Evolutionary conservation across 2,888 invertebrate species (phyloP).

Genomic region (Drosophila quinaria): DNA sequence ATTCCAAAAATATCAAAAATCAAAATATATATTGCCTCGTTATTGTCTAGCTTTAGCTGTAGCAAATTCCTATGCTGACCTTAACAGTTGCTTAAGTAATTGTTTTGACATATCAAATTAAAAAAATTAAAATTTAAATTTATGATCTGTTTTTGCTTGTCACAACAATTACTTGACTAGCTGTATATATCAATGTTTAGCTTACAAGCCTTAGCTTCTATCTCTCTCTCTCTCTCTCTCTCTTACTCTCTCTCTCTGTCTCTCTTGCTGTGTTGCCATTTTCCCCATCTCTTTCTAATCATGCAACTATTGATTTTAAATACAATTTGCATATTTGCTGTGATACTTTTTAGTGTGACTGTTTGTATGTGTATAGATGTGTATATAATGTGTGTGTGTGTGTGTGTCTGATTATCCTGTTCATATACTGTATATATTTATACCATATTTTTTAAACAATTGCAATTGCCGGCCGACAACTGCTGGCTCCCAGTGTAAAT

Average conservation of each 20-base stretch:
- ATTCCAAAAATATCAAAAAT: slow-evolving; percentile 23
- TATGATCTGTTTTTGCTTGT: background rate
- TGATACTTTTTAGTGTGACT: background rate
- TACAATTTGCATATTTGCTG: slow-evolving; percentile 14
- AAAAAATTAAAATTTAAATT: background rate
- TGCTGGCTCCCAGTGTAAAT: slow-evolving; percentile 48
- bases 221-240: slow-evolving; percentile 16
- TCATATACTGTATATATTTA: slow-evolving; percentile 16
- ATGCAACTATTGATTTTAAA: slow-evolving; percentile 17
- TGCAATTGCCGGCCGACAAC: slow-evolving; percentile 30
- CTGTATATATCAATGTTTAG: slow-evolving; percentile 4
- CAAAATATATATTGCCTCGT: slow-evolving; percentile 21
- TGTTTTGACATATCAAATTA: no score
- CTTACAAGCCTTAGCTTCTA: background rate
- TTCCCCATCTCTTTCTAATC: background rate
- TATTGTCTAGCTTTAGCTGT: slow-evolving; percentile 37
- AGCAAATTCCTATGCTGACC: slow-evolving; percentile 14
- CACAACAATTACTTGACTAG: background rate
- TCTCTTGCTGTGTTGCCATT: slow-evolving; percentile 11
- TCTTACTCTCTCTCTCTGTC: slow-evolving; percentile 16
- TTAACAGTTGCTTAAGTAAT: slow-evolving; percentile 1
- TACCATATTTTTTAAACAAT: slow-evolving; percentile 6
- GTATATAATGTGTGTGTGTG: slow-evolving; percentile 14
- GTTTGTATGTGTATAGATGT: background rate
- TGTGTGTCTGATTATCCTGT: slow-evolving; percentile 3